Evolutionary conservation across 1,140 invertebrate species (phyloP).

Genomic region (Drosophila malerkotliana): DNA sequence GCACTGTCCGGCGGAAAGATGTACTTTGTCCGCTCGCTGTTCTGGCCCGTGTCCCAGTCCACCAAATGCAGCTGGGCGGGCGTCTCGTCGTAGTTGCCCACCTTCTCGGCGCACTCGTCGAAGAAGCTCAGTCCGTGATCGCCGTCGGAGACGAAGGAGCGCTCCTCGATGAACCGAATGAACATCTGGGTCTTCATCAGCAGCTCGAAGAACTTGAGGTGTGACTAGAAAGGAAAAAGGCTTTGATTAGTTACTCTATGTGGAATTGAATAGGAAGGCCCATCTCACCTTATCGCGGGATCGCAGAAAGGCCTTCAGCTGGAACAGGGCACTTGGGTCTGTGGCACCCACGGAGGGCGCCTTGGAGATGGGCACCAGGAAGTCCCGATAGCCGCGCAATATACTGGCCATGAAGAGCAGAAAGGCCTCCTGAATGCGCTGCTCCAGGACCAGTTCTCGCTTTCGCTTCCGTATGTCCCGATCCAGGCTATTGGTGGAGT

Average conservation of each 20-base stretch:
- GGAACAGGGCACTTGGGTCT: conserved; percentile 97
- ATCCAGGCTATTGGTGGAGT: conserved; percentile 86
- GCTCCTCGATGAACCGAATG: conserved; percentile 98
- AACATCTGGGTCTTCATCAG: conserved; percentile 98
- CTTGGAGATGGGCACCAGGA: conserved; percentile 96
- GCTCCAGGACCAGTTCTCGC: conserved; percentile 91
- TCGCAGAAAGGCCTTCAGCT: conserved; percentile 92
- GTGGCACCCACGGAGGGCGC: conserved; percentile 97
- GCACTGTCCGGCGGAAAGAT: conserved; percentile 95
- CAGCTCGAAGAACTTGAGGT: conserved; percentile 95
- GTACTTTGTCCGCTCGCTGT: conserved; percentile 96
- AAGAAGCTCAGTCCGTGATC: conserved; percentile 98
- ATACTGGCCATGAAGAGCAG: conserved; percentile 97
- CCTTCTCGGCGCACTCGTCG: conserved; percentile 96
- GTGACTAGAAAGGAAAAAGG: conserved; percentile 85
- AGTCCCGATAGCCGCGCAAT: conserved; percentile 95
- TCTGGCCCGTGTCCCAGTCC: conserved; percentile 88
- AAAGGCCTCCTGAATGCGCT: conserved; percentile 98
- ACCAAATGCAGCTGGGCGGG: conserved; percentile 87
- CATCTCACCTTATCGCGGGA: conserved; percentile 85
- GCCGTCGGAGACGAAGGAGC: conserved; percentile 98
- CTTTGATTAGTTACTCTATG: background rate
- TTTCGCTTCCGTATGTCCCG: conserved; percentile 86
- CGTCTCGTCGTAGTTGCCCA: conserved; percentile 87
- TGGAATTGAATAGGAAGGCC: background rate